Evolutionary conservation across 2,888 invertebrate genomes (phyloP), one percentile per base, ranked within the genome.

Genomic region (Metallyticus violacea): DNA sequence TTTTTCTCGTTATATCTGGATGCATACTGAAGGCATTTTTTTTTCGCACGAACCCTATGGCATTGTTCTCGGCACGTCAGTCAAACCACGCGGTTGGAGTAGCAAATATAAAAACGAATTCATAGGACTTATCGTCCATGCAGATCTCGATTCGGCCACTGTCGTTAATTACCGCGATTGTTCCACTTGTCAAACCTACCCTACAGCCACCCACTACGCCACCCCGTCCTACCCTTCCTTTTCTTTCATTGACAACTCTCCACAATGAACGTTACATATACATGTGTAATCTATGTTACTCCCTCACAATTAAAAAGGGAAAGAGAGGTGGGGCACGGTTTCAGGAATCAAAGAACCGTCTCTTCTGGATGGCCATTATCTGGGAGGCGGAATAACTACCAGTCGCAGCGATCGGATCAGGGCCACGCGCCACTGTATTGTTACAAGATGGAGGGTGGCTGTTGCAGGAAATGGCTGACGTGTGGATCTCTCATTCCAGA

Each of bases 401-500:
- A 85, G n/a, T n/a, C n/a, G n/a, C n/a, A n/a, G 77, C 81, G 81
- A 86, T 86, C 77, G 15, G 29, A 81, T 81, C 81, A 29, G 30
- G n/a, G 28, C 29, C 83, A 83, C 83, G 83, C 83, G 83, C 77
- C 76, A 7, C 26, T 28, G 77, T 29, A 83, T 83, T 83, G 83
- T 83, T 83, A 85, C 80, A 76, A 30, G 86, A 78, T 26, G 87
- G 40, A 62, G 40, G 40, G 40, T 62, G 22, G 40, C 40, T 62
- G 40, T 62, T 62, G n/a, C 86, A 86, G 91, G 91, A 91, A 91
- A 91, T 91, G 91, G 90, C 90, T 90, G 91, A 91, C 91, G 91
- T 91, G 91, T 91, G 91, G 90, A 91, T 90, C 91, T 90, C 90
- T 91, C 91, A 91, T 91, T 91, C 90, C 91, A 90, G 89, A 89